Evolutionary conservation across 2,888 invertebrate species (phyloP).

Genomic region (Limnephilus auricula): DNA sequence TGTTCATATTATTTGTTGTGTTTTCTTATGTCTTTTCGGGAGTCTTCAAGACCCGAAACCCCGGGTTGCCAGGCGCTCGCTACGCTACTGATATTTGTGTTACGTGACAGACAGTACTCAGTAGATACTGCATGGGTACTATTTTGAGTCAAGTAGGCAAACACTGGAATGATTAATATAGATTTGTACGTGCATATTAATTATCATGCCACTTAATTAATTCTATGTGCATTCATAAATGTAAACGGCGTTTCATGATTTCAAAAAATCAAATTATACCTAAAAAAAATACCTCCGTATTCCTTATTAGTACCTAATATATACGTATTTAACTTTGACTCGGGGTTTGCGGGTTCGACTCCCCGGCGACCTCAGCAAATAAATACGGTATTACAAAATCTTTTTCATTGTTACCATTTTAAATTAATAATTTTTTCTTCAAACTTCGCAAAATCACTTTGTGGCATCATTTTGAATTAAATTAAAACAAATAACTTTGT

Average conservation of each 20-base stretch:
- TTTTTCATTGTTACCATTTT: no score
- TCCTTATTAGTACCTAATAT: background rate
- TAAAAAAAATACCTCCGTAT: background rate
- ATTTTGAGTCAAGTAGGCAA: background rate
- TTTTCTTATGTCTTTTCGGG: background rate
- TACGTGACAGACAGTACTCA: background rate
- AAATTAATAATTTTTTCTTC: no score
- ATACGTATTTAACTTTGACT: background rate
- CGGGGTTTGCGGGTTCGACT: no score
- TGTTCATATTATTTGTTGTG: background rate
- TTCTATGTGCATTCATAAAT: background rate
- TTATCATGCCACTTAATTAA: background rate
- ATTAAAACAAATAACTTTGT: no score
- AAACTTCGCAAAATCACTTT: no score
- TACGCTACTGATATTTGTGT: background rate
- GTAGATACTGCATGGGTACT: background rate
- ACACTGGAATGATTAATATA: background rate
- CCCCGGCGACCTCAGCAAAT: background rate
- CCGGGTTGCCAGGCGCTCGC: background rate
- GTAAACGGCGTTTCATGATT: background rate
- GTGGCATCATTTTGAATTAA: no score
- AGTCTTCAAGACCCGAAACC: background rate
- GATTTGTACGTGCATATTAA: no score
- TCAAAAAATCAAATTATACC: no score
- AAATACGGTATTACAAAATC: no score